Evolutionary conservation across 92 coral and sea anemone genomes (phyloP).

Genomic region (Palythoa caribaeorum): DNA sequence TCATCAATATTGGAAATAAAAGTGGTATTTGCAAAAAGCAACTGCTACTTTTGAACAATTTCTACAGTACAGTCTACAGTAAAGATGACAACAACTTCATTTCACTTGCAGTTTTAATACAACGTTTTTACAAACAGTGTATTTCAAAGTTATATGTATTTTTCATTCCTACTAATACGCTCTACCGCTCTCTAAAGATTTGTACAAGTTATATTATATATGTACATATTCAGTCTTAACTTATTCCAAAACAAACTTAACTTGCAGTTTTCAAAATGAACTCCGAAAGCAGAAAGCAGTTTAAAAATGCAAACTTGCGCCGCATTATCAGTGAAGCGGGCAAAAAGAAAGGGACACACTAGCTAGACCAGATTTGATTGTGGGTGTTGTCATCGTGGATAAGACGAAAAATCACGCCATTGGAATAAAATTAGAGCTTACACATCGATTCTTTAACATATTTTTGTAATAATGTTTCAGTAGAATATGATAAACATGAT

Average conservation of each 20-base stretch:
- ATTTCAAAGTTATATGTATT: conserved; percentile 17
- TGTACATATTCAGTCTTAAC: conserved; percentile 24
- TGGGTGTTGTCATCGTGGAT: too few species aligned
- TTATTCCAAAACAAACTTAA: background rate
- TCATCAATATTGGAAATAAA: background rate
- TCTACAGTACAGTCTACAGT: background rate
- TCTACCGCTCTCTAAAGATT: conserved; percentile 23
- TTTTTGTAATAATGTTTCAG: too few species aligned
- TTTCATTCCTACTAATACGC: conserved; percentile 27
- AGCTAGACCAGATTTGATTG: background rate
- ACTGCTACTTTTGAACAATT: too few species aligned
- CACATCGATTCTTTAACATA: too few species aligned
- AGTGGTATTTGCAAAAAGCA: background rate
- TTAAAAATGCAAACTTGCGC: background rate
- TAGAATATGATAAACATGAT: too few species aligned
- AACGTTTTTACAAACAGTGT: conserved; percentile 25
- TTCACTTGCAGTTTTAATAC: conserved; percentile 19
- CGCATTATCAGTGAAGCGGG: background rate
- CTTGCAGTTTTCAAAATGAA: background rate
- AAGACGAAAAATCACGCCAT: too few species aligned
- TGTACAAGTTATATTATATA: conserved; percentile 37
- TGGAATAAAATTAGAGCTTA: too few species aligned
- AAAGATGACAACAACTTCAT: background rate
- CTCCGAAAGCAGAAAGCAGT: background rate
- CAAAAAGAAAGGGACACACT: background rate